Percentiles rank a stretch among this genome's conserved stretches.
phyloP scores from a whole-genome alignment of 1,140 invertebrate species.

The Drosophila tani region DNA sequence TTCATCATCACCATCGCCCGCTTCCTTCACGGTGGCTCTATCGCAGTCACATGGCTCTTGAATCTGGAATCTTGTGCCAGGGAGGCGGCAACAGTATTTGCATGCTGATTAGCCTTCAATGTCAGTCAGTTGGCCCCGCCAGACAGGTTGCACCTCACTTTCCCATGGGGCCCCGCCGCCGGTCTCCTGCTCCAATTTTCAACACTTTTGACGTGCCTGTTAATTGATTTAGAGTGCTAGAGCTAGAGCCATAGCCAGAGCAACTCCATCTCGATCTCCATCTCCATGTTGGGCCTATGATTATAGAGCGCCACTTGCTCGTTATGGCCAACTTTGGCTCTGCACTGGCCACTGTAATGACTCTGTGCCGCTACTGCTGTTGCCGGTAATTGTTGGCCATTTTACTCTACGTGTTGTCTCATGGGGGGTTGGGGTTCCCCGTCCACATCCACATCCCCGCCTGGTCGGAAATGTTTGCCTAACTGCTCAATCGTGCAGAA shows the following conservation, averaged over 20 bases:
- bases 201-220: conserved; percentile 82
- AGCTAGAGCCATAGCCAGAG: conserved; percentile 15
- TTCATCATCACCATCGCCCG: conserved; percentile 13
- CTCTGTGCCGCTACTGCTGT: conserved; percentile 47
- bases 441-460: not conserved
- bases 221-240: conserved; percentile 81
- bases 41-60: conserved; percentile 72
- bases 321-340: conserved; percentile 75
- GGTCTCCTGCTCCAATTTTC: conserved; percentile 72
- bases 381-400: conserved; percentile 56
- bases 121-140: conserved; percentile 21
- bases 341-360: conserved; percentile 74
- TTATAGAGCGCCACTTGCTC: conserved; percentile 79
- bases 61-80: conserved; percentile 67
- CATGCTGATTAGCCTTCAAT: conserved; percentile 83
- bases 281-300: conserved; percentile 58
- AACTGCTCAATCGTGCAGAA: conserved; percentile 77
- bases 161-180: conserved; percentile 10
- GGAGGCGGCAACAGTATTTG: conserved; percentile 81
- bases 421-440: conserved; percentile 42
- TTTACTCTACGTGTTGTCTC: conserved; percentile 65
- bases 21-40: conserved; percentile 56
- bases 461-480: conserved; percentile 58
- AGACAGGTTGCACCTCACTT: conserved; percentile 71
- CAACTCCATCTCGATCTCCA: conserved; percentile 18